Evolutionary conservation across 2,797 vertebrate genomes (phyloP).

Genomic region (Coilia nasus): DNA sequence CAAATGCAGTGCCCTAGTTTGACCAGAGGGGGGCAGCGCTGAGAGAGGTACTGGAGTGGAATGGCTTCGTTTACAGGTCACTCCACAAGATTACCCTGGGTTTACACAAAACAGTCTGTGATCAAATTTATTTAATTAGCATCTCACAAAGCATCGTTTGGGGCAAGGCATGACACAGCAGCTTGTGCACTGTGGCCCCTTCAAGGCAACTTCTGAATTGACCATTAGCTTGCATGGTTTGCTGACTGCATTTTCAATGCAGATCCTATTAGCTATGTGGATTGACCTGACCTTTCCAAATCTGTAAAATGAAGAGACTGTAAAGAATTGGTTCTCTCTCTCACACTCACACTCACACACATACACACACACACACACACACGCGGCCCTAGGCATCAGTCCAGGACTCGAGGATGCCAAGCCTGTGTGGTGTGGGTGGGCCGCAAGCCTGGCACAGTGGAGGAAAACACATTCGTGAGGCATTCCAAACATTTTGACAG

Average conservation of each 20-base stretch:
- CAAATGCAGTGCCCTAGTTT: too few relatives aligned
- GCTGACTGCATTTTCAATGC: background rate
- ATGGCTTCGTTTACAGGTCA: constrained; percentile 13
- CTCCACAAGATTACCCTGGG: background rate
- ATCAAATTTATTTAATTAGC: background rate
- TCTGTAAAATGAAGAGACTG: background rate
- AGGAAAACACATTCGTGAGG: background rate
- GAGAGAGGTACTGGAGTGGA: background rate
- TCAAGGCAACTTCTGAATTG: background rate
- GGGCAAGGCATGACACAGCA: background rate
- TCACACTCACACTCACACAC: too few relatives aligned
- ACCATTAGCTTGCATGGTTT: background rate
- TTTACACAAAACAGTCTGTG: background rate
- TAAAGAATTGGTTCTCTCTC: background rate
- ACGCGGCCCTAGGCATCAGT: background rate
- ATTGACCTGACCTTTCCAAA: background rate
- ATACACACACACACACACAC: background rate
- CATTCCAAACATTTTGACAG: background rate
- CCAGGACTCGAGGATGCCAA: background rate
- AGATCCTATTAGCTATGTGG: background rate
- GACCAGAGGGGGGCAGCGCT: too few relatives aligned
- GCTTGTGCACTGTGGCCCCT: background rate
- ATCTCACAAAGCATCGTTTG: background rate
- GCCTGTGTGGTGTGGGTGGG: background rate
- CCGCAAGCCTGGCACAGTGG: background rate